Evolutionary conservation across 2,113 vertebrate genomes (phyloP).

Genomic region (Charadrius vociferus): DNA sequence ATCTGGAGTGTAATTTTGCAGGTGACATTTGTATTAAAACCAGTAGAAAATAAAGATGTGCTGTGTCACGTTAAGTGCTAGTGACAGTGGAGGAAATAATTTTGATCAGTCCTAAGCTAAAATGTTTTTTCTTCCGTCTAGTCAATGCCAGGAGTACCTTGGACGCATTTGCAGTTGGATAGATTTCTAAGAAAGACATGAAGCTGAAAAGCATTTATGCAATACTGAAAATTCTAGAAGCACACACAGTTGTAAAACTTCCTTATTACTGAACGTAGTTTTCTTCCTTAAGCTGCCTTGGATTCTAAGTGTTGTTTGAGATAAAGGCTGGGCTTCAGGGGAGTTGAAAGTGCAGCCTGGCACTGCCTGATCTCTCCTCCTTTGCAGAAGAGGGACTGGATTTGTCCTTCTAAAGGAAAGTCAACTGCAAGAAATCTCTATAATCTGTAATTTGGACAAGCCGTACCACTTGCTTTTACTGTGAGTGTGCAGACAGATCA

Average conservation of each 20-base stretch:
- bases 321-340: not conserved
- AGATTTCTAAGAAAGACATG: not conserved
- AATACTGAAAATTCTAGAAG: not conserved
- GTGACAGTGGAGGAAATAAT: not conserved
- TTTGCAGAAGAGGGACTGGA: not conserved
- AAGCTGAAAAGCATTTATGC: not conserved
- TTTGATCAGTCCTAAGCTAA: not conserved
- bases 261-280: not conserved
- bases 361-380: not conserved
- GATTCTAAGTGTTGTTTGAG: not conserved
- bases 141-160: not conserved
- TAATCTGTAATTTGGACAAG: not conserved
- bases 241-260: not conserved
- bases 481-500: rapidly evolving
- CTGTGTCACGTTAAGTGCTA: not conserved
- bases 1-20: no score
- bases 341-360: not conserved
- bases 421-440: not conserved
- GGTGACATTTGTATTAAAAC: not conserved
- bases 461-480: rapidly evolving
- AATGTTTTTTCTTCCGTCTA: rapidly evolving
- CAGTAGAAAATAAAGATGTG: not conserved
- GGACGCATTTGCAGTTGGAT: not conserved
- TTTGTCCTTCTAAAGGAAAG: not conserved
- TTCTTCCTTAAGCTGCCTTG: not conserved